Base-by-base conservation (phyloP, 2,113 vertebrate species). In the Mirza zaza region DNA sequence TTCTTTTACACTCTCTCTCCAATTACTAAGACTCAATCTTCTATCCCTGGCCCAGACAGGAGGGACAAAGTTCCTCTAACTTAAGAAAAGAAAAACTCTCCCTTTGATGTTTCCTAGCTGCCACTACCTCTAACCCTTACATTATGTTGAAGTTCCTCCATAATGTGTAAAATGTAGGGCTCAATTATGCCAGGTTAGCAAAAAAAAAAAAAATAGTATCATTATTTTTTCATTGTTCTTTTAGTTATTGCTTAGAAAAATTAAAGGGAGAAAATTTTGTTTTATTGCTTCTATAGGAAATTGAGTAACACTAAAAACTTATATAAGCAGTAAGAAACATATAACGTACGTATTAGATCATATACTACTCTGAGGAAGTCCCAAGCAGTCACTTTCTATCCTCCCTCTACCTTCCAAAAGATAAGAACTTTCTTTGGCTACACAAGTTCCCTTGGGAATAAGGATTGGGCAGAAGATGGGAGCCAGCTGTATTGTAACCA, bases 241-340 rank as follows among this genome's bases (percentile, higher is more conserved):
- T 82, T 70, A 39, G 39, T 83, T 68, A 91, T n/a, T 92, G 27
- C 57, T 95, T 94, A 91, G 50, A 76, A 76, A 87, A 83, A 83
- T 13, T 59, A 81, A 81, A 59, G 0, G 15, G 5, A 61, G 67
- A 65, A 67, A 36, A 14, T 57, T 59, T 88, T 39, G 7, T 63
- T 80, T 90, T 70, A 86, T 70, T 45, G 27, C 32, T 36, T 73
- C 18, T n/a, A 5, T 61, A 55, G 39, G 34, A 63, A 42, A 57
- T 27, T 18, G 17, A 63, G 8, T 55, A 36, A 76, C 39, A 34
- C 29, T 88, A 87, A 79, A 21, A 90, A 52, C 17, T 34, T 63
- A 63, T 5, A 3, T 25, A 79, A 79, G 36, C 65, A 76, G 6
- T 67, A 88, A 86, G 36, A 91, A 67, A 21, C 8, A 68, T 67